Conservation (phyloP, 2,113 vertebrate species). For the Pionites leucogaster region DNA sequence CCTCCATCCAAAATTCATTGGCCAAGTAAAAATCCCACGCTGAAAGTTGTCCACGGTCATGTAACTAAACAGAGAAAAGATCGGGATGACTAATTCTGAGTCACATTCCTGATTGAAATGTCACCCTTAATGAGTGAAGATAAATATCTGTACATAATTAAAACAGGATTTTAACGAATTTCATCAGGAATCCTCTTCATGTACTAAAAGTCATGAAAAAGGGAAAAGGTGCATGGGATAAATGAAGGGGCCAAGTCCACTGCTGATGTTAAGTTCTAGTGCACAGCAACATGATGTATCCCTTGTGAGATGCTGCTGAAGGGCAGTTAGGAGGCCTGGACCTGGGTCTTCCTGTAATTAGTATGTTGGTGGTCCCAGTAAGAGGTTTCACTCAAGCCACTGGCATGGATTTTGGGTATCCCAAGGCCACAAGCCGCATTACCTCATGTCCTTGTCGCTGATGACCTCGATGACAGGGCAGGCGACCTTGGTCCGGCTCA, state of each 20-base stretch:
- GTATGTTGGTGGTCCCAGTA: accelerated
- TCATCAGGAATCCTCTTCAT: background rate
- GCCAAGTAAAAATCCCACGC: constrained; percentile 95
- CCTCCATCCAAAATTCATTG: constrained; percentile 95
- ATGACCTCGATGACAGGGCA: constrained; percentile 98
- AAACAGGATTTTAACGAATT: background rate
- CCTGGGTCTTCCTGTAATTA: accelerated
- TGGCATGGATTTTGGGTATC: accelerated
- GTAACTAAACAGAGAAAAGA: constrained; percentile 78
- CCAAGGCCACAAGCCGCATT: background rate
- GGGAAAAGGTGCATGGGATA: background rate
- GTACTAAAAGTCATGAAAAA: background rate
- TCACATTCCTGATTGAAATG: constrained; percentile 40
- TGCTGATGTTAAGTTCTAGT: accelerated
- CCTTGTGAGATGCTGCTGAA: accelerated
- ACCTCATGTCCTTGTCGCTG: constrained; percentile 97
- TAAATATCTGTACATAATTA: background rate
- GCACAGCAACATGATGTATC: accelerated
- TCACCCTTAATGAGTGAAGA: constrained; percentile 35
- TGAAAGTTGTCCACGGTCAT: constrained; percentile 96
- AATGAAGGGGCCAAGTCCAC: background rate
- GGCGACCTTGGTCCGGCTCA: constrained; percentile 85
- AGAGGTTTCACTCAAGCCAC: background rate
- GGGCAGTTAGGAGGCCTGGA: background rate
- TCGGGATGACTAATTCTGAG: background rate